Percentiles rank a stretch among this genome's conserved stretches.
Evolutionary conservation across 2,888 invertebrate species (phyloP).

Genomic region (Lepidonotus clava): DNA sequence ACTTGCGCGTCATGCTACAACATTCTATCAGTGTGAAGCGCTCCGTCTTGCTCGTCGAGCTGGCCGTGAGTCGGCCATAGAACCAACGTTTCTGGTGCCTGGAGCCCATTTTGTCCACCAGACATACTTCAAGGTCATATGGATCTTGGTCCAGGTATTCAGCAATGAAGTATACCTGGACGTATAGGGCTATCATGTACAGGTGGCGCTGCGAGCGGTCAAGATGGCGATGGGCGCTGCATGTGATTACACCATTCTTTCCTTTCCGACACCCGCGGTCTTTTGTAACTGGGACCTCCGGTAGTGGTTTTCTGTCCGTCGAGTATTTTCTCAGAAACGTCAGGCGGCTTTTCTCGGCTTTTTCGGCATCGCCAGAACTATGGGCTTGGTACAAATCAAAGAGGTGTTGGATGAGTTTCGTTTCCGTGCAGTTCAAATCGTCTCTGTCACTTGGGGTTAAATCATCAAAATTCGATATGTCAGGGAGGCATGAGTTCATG

Average conservation of each 20-base stretch:
- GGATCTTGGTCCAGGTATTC: constrained; percentile 11
- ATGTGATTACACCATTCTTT: neutral
- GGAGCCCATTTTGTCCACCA: neutral
- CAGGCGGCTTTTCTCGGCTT: too few relatives aligned
- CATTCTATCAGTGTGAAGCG: constrained; percentile 19
- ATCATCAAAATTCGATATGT: neutral
- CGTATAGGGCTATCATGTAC: constrained; percentile 25
- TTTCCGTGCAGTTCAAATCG: neutral
- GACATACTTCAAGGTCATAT: constrained; percentile 22
- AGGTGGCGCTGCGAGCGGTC: constrained; percentile 14
- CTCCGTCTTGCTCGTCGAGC: constrained; percentile 10
- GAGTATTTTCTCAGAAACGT: too few relatives aligned
- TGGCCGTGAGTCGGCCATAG: neutral
- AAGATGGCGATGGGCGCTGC: neutral
- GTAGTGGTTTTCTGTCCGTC: too few relatives aligned
- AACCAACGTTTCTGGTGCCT: neutral
- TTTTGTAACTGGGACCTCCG: too few relatives aligned
- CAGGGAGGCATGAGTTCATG: constrained; percentile 8
- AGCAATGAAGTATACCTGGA: constrained; percentile 17
- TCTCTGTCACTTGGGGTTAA: neutral
- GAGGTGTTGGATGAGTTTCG: neutral
- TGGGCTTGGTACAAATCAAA: neutral
- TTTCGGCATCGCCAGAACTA: too few relatives aligned
- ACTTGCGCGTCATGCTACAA: constrained; percentile 22
- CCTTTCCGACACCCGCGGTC: too few relatives aligned